These are phyloP conservation scores for Pomacea maculata DNA, from an alignment of 1,140 invertebrate species.

Conservation along the genomic window DNA sequence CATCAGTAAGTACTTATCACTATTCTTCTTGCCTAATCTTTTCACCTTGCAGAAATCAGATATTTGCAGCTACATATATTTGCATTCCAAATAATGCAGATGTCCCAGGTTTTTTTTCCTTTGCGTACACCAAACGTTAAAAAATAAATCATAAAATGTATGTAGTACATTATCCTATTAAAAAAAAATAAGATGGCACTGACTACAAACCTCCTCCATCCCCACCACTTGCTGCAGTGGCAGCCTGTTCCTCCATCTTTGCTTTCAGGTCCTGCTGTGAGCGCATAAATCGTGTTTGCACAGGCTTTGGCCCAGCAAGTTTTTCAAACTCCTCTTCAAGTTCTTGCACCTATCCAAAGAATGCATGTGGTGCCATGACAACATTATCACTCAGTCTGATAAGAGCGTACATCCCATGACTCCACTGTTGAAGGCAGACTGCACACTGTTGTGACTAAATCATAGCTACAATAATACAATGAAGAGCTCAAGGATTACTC, in stretches of 20 bases:
- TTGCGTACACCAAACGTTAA: not conserved
- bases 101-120: constrained; percentile 1
- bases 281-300: constrained; percentile 81
- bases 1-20: too few species aligned
- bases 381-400: too few species aligned
- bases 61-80: not conserved
- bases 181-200: not conserved
- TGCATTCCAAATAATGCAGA: not conserved
- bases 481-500: too few species aligned
- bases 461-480: too few species aligned
- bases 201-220: constrained; percentile 42
- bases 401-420: too few species aligned
- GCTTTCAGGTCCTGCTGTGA: constrained; percentile 80
- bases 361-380: too few species aligned
- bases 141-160: too few species aligned
- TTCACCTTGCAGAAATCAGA: too few species aligned
- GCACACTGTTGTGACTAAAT: too few species aligned
- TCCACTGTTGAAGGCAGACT: too few species aligned
- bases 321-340: constrained; percentile 89
- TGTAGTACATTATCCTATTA: not conserved
- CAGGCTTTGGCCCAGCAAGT: constrained; percentile 73
- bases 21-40: too few species aligned
- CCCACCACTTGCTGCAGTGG: constrained; percentile 69
- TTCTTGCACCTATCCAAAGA: constrained; percentile 76
- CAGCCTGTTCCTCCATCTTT: constrained; percentile 73